Evolutionary conservation across 2,113 vertebrate species (phyloP), one percentile per base, ranked within the genome.

Genomic region (Bucco capensis): DNA sequence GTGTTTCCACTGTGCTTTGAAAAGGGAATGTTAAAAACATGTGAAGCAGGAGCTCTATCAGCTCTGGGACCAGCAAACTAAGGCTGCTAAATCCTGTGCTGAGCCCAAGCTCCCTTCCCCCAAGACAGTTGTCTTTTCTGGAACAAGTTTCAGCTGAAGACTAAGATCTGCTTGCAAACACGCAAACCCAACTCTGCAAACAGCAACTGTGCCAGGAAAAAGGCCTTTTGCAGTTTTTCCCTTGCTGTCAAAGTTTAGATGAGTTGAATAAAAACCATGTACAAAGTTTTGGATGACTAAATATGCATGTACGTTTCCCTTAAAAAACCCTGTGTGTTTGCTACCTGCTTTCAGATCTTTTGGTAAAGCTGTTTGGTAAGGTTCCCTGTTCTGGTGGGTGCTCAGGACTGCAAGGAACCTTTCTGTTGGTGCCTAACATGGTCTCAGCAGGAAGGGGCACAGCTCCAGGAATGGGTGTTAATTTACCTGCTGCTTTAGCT

Each of bases 111-210:
- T 90, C 88, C 90, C 93, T 57, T 93, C 84, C 89, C 89, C 83
- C 84, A 86, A 89, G 94, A 89, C 88, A 93, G 71, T 86, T 90
- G 93, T 93, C 93, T 95, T 95, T 96, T 56, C 92, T 96, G 94
- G 94, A 95, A 95, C 91, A 96, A 94, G 91, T 90, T 93, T 90
- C 89, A 89, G 74, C 69, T 90, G 89, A 95, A 93, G 83, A 92
- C 74, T 76, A 89, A 93, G 92, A 73, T 85, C 87, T 96, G 89
- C 89, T 95, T 94, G 86, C 94, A 96, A 95, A 95, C 83, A 92
- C 5, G 10, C 83, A 86, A 92, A 80, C 74, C 47, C 35, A 93
- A 83, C 90, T 89, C 83, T 22, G 92, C 90, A 93, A 89, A 93
- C 88, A 94, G 81, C 86, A 69, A 47, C 74, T 0, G 1, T 0